A percentile compares a stretch with the other conserved stretches of the same genome.
These are phyloP conservation scores for Triplophysa bombifrons DNA, from an alignment of 2,797 vertebrate genomes.

Conservation along the genomic window DNA sequence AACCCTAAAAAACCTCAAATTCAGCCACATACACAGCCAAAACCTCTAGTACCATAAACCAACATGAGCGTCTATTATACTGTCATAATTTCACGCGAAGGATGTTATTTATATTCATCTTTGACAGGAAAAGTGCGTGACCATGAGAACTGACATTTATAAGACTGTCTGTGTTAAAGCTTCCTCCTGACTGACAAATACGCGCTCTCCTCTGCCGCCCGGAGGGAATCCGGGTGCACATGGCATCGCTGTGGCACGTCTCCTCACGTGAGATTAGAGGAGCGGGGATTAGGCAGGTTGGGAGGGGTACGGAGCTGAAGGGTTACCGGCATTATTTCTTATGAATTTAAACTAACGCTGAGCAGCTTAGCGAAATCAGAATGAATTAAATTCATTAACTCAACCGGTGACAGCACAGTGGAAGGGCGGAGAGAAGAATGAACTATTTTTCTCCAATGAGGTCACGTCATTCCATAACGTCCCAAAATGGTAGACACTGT, in stretches of 20 bases:
- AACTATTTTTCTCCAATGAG: conserved; percentile 55
- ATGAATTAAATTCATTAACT: conserved; percentile 69
- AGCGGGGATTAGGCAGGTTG: conserved; percentile 66
- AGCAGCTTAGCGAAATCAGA: conserved; percentile 67
- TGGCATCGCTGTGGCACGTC: conserved; percentile 56
- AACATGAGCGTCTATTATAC: conserved; percentile 16
- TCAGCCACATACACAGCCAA: conserved; percentile 39
- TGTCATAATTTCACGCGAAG: conserved; percentile 37
- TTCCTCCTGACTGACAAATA: conserved; percentile 53
- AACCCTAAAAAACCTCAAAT: conserved; percentile 19
- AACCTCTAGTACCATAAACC: conserved; percentile 35
- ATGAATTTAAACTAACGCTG: conserved; percentile 65
- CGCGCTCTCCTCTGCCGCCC: conserved; percentile 14
- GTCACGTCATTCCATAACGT: conserved; percentile 50
- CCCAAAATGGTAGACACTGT: conserved; percentile 27
- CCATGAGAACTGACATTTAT: conserved; percentile 54
- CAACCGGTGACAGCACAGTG: conserved; percentile 54
- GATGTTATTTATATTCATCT: conserved; percentile 49
- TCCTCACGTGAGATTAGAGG: conserved; percentile 64
- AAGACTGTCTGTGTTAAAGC: conserved; percentile 54
- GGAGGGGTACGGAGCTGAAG: conserved; percentile 38
- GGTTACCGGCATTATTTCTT: conserved; percentile 51
- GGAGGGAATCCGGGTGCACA: conserved; percentile 43
- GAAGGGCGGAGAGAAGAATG: conserved; percentile 53
- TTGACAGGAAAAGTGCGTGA: conserved; percentile 45